phyloP scores from a whole-genome alignment of 2,113 vertebrate species.

The Marcusenius ussheri region DNA sequence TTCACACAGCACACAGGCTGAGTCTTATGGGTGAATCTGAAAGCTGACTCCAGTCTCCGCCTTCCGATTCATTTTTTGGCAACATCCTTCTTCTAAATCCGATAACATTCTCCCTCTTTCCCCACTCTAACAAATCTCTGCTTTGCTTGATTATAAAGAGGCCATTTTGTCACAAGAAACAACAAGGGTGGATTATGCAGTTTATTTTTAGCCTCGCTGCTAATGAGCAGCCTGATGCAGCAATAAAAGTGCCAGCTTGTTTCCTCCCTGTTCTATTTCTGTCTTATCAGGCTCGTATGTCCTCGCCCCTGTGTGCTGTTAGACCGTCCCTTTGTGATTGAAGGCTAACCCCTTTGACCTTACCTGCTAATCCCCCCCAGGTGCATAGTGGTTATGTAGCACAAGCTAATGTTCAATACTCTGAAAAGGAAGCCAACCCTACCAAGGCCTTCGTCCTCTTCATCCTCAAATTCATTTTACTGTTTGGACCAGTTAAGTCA shows the following conservation, averaged over 20 bases:
- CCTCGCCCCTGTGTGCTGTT: neutral
- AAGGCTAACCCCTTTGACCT: neutral
- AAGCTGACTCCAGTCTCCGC: neutral
- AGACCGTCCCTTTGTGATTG: neutral
- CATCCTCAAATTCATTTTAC: neutral
- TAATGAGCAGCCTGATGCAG: slow-evolving; percentile 10
- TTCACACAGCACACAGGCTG: neutral
- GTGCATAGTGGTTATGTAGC: neutral
- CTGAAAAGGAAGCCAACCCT: neutral
- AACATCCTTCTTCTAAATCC: neutral
- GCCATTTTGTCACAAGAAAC: slow-evolving; percentile 17
- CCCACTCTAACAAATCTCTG: neutral
- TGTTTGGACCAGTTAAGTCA: neutral
- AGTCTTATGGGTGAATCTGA: neutral
- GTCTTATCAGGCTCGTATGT: neutral
- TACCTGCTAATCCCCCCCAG: neutral
- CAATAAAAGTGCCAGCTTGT: neutral
- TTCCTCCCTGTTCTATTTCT: neutral
- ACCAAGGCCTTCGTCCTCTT: neutral
- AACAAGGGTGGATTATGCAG: slow-evolving; percentile 9
- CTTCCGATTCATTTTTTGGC: neutral
- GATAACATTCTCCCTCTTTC: neutral
- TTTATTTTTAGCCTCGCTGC: neutral
- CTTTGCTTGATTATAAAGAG: neutral
- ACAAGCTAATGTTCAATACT: neutral